Evolutionary conservation across 2,797 vertebrate species (phyloP).

Genomic region (Numenius phaeopus): DNA sequence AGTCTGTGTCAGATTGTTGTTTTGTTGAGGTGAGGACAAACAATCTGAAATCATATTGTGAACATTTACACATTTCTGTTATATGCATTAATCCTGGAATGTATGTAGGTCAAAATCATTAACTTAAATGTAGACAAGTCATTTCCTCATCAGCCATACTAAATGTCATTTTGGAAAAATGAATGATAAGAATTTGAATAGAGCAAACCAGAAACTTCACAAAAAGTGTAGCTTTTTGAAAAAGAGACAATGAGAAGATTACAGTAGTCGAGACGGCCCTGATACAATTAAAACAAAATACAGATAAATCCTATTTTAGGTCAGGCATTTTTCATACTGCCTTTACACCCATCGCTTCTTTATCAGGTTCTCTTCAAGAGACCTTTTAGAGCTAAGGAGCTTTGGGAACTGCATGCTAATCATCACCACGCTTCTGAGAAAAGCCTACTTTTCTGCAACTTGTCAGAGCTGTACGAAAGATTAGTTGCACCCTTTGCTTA

Average conservation of each 20-base stretch:
- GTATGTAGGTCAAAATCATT: not conserved
- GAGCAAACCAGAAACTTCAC: constrained; percentile 34
- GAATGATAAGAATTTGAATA: not conserved
- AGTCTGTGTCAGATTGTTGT: not conserved
- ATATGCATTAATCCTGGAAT: not conserved
- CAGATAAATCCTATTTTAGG: constrained; percentile 83
- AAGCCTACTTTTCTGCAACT: constrained; percentile 78
- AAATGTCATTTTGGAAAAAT: not conserved
- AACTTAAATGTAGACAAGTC: not conserved
- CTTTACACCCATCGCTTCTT: constrained; percentile 66
- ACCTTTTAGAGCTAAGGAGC: constrained; percentile 76
- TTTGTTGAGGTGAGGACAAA: not conserved
- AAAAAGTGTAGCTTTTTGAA: constrained; percentile 12
- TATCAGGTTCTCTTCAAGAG: constrained; percentile 78
- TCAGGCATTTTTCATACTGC: not conserved
- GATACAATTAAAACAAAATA: constrained; percentile 81
- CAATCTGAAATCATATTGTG: not conserved
- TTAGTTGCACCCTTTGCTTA: constrained; percentile 74
- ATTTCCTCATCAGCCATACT: not conserved
- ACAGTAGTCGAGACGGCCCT: constrained; percentile 68
- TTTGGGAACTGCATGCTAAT: constrained; percentile 81
- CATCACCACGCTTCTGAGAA: constrained; percentile 77
- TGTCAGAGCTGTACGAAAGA: constrained; percentile 80
- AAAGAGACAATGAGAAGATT: constrained; percentile 72
- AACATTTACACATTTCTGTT: not conserved